Base-by-base conservation (phyloP, 2,888 invertebrate genomes). In the Polymixis lichenea region DNA sequence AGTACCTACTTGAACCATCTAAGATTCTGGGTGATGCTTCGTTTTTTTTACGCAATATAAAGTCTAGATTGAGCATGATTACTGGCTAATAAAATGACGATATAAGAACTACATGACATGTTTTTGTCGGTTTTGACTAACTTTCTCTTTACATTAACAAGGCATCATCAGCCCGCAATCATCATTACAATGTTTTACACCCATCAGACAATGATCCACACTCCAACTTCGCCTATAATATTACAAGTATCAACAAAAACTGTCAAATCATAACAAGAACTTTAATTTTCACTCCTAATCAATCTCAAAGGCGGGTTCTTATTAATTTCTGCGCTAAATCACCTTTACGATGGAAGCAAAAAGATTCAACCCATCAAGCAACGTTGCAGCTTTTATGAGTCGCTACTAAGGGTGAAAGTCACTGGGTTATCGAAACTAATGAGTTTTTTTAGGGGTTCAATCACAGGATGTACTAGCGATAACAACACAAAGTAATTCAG, bases 291-390 rank as follows among this genome's bases (percentile, higher is more conserved):
- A 84, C 91, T 92, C 91, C 92, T 94, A 94, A 95, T 95, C 94
- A 95, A 94, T 95, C 92, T 94, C 90, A 89, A 91, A 91, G 91
- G 89, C 90, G 86, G 93, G 92, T 93, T 92, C 91, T 94, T 95
- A 94, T 95, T 95, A 95, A 95, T 94, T 93, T 93, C 91, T 89
- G 89, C 90, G 92, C 93, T 94, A 94, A 95, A 95, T 94, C 95
- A 94, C 94, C 94, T 94, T 91, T 90, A 90, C 90, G 92, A 91
- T 89, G 89, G 87, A 89, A 94, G 93, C 93, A 95, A 95, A 95
- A 95, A 94, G 93, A 92, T 93, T 93, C 88, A 90, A 89, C 90
- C 93, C 93, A 95, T 95, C 95, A 95, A 94, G 95, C 95, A 92
- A 94, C 94, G 94, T 95, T 95, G 96, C 96, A 94, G 91, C 94